Conservation (phyloP, 2,113 vertebrate species). For the Rutilus rutilus region DNA sequence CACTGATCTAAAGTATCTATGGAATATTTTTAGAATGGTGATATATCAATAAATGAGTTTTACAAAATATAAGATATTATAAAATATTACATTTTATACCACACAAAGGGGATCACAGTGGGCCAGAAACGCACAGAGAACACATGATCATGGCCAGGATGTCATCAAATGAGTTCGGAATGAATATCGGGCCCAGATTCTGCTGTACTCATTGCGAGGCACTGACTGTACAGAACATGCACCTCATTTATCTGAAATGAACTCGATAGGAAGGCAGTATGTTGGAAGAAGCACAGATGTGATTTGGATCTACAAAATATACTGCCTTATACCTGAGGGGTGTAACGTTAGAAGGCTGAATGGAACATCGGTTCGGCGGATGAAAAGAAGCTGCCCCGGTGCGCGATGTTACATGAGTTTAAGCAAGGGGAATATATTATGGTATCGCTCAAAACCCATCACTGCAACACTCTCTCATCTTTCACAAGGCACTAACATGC, state of each 20-base stretch:
- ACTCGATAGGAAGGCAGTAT: slow-evolving; percentile 47
- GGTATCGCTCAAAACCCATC: slow-evolving; percentile 36
- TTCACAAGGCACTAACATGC: slow-evolving; percentile 39
- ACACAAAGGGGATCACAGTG: not conserved
- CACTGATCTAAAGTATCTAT: not conserved
- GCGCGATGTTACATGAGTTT: slow-evolving; percentile 54
- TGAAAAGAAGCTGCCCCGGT: slow-evolving; percentile 51
- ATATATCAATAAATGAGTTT: not conserved
- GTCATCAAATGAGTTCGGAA: slow-evolving; percentile 12
- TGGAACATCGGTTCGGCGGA: slow-evolving; percentile 56
- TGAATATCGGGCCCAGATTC: not conserved
- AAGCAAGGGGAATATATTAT: slow-evolving; percentile 45
- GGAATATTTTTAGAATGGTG: not conserved
- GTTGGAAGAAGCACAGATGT: slow-evolving; percentile 37
- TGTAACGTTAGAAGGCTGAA: slow-evolving; percentile 43
- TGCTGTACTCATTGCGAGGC: not conserved
- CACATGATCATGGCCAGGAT: not conserved
- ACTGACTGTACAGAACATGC: slow-evolving; percentile 9
- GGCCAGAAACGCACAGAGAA: not conserved
- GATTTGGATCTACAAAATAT: slow-evolving; percentile 53
- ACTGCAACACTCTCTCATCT: slow-evolving; percentile 14
- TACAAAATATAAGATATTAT: not conserved
- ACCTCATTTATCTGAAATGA: slow-evolving; percentile 52
- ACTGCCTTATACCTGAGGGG: slow-evolving; percentile 57
- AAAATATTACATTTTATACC: not conserved